Base-by-base conservation (phyloP, 1,140 invertebrate species). In the Pararge aegeria region DNA sequence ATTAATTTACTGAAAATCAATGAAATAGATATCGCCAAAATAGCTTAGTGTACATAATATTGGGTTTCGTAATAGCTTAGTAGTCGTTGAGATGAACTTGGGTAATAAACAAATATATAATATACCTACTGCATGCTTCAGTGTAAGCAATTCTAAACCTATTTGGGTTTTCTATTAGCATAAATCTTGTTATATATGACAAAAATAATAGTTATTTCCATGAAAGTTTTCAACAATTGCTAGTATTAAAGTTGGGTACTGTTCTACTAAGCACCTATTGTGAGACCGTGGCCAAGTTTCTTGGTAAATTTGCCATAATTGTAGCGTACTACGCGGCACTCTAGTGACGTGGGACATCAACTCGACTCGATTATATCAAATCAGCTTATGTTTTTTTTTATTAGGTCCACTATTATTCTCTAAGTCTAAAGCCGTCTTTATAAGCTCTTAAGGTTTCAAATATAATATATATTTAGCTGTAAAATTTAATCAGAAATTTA, bases 221-320 rank as follows among this genome's bases (percentile, higher is more conserved):
- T 24, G 30, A 61, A 55, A 61, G 30, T 56, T 29, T 37, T 42
- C 37, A 21, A 46, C 54, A 56, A 46, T 56, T 56, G 52, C 40
- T 38, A 48, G 46, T 51, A 62, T 52, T 62, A 62, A 52, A 44
- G 46, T 51, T 51, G n/a, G n/a, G n/a, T n/a, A 56, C 55, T 55
- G 54, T 51, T 62, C 53, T 37, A 34, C 56, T 62, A 62, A 62
- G 48, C 27, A 52, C 53, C 53, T 15, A 62, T 62, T 62, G 52
- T 56, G 50, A 56, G 21, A 46, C 38, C 53, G 50, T 62, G 53
- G 19, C 60, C 60, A 58, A 61, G 42, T 51, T 66, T 55, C 64
- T 42, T 21, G 46, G 55, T 61, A 61, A 55, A 56, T 60, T 61
- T 46, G 38, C 53, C 60, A 62, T 62, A 56, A 62, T 62, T 62